These are phyloP conservation scores for Tethya wilhelma DNA, from an alignment of 37 sponge, comb jelly and placozoan species.

Conservation along the genomic window DNA sequence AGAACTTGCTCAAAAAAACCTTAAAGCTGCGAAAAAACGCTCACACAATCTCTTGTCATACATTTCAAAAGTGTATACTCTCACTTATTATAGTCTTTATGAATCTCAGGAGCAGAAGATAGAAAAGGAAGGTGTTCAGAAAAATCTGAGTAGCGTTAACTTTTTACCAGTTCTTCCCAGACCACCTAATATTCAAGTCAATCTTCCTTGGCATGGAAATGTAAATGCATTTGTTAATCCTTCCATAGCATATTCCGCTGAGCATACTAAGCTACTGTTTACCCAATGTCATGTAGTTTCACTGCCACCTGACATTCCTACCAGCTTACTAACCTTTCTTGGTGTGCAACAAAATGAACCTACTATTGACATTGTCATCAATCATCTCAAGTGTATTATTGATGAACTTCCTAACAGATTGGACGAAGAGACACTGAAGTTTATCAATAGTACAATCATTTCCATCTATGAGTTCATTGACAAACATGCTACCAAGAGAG, in stretches of 20 bases:
- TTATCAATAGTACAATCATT: neutral
- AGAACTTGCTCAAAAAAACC: neutral
- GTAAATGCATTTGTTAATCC: slow-evolving; percentile 1
- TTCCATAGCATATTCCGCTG: neutral
- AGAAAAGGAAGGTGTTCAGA: too few relatives aligned
- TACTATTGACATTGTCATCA: neutral
- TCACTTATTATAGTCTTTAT: neutral
- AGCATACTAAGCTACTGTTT: slow-evolving; percentile 15
- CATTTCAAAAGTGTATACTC: neutral
- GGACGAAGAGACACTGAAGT: neutral
- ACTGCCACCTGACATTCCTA: too few relatives aligned
- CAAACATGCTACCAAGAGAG: too few relatives aligned
- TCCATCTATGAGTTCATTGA: too few relatives aligned
- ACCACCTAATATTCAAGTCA: slow-evolving; percentile 19
- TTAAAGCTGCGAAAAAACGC: slow-evolving; percentile 18
- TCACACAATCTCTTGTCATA: slow-evolving; percentile 9
- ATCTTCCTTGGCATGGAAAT: slow-evolving; percentile 45
- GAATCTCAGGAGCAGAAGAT: too few relatives aligned
- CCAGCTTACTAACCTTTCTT: slow-evolving; percentile 6
- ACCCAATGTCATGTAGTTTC: slow-evolving; percentile 12
- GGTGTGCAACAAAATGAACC: slow-evolving; percentile 16
- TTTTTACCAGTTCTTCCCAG: slow-evolving; percentile 21
- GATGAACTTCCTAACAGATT: neutral
- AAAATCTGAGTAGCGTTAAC: slow-evolving; percentile 15
- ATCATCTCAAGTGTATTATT: slow-evolving; percentile 15